A percentile compares a stretch with the other conserved stretches of the same genome.
phyloP scores from a whole-genome alignment of 2,113 vertebrate species.

The Pandion haliaetus region DNA sequence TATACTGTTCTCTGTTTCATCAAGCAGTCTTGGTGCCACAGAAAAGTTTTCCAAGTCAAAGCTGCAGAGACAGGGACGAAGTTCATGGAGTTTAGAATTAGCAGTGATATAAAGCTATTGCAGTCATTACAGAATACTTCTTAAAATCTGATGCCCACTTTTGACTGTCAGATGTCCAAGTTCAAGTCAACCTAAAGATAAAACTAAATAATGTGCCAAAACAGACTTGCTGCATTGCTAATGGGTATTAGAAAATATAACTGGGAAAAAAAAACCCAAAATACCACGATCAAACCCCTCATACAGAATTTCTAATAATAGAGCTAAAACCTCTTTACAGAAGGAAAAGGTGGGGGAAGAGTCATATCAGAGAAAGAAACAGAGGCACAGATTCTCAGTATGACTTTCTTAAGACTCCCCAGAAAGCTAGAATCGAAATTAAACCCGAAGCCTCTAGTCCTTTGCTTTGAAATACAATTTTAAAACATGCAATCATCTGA shows the following conservation, averaged over 20 bases:
- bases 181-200: neutral
- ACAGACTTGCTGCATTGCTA: neutral
- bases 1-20: neutral
- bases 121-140: neutral
- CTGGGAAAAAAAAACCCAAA: neutral
- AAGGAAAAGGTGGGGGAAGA: rapidly evolving
- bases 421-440: neutral
- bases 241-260: neutral
- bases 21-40: neutral
- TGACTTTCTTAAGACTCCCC: neutral
- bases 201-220: neutral
- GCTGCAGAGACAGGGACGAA: neutral
- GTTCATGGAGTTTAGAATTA: neutral
- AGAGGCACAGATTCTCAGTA: neutral
- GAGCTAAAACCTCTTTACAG: neutral
- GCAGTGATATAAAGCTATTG: neutral
- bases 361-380: neutral
- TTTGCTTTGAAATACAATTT: neutral
- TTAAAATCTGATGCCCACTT: neutral
- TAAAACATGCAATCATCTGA: neutral
- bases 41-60: neutral
- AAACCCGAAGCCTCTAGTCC: neutral
- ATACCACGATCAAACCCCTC: neutral
- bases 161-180: neutral
- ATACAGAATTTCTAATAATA: neutral